Evolutionary conservation across 2,797 vertebrate genomes (phyloP).

Genomic region (Tokudaia tokunoshimensis): DNA sequence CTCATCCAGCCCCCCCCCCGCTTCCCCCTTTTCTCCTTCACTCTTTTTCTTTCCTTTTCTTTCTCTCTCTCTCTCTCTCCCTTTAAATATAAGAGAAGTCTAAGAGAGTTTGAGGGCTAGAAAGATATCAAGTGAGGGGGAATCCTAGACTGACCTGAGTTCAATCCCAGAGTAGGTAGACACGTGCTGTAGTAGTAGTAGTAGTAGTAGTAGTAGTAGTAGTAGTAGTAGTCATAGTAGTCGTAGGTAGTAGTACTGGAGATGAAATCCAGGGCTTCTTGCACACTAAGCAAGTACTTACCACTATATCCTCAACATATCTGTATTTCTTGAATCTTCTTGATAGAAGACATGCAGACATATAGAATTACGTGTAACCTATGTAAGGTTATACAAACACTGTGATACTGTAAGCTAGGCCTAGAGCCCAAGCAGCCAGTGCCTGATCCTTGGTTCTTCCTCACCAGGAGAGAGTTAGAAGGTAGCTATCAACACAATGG

Average conservation of each 20-base stretch:
- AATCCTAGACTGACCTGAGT: not conserved
- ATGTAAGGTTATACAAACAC: not conserved
- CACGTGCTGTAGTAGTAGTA: accelerated
- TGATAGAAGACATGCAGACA: not conserved
- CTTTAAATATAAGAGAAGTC: not conserved
- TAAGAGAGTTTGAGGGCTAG: not conserved
- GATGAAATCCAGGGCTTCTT: not conserved
- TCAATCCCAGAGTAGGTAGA: not conserved
- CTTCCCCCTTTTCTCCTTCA: not conserved
- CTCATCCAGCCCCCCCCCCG: not conserved
- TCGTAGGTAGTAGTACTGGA: too few relatives aligned
- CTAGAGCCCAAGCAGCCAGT: not conserved
- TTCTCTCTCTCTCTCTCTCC: not conserved
- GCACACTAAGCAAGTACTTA: not conserved
- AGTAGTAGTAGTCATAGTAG: too few relatives aligned
- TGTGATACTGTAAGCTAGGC: not conserved
- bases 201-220: not conserved
- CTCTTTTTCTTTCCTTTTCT: not conserved
- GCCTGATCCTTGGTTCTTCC: not conserved
- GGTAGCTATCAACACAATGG: not conserved
- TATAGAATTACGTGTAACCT: not conserved
- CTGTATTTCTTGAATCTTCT: not conserved
- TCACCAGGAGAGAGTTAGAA: not conserved
- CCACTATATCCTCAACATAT: not conserved
- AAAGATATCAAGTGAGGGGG: not conserved